Conservation (phyloP, 2,113 vertebrate species). For the Lichenostomus cassidix region DNA sequence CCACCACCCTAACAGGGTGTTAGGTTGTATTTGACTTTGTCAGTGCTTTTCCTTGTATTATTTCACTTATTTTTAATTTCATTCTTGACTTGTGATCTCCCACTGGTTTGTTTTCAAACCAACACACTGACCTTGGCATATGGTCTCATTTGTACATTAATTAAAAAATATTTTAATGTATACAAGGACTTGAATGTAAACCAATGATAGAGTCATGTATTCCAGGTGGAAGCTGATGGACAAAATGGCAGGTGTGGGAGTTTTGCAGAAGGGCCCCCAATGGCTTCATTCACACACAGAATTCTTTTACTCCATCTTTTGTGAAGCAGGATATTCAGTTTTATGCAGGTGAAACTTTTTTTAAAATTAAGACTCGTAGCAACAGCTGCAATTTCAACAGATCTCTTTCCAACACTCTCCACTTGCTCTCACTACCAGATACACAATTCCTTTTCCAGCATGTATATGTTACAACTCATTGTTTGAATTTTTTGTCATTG, state of each 20-base stretch:
- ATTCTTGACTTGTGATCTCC: too few species aligned
- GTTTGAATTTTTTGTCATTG: not conserved
- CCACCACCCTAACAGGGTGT: too few species aligned
- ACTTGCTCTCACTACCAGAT: not conserved
- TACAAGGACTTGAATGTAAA: not conserved
- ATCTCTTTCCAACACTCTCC: not conserved
- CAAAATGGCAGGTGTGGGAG: not conserved
- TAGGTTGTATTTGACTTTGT: too few species aligned
- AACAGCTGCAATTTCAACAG: not conserved
- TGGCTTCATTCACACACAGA: not conserved
- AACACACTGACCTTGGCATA: too few species aligned
- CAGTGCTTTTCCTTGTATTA: too few species aligned
- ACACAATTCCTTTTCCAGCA: not conserved
- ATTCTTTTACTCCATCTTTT: not conserved
- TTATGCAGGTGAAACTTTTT: not conserved
- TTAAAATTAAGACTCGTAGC: not conserved
- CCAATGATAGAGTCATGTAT: not conserved
- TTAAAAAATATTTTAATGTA: not conserved
- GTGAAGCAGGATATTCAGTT: not conserved
- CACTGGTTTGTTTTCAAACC: too few species aligned
- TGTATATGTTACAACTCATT: not conserved
- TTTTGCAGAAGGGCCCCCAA: not conserved
- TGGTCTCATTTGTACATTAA: not conserved
- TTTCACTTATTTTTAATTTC: too few species aligned
- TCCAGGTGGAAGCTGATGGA: not conserved